Base-by-base conservation (phyloP, 2,797 vertebrate species). In the Nothura maculosa region DNA sequence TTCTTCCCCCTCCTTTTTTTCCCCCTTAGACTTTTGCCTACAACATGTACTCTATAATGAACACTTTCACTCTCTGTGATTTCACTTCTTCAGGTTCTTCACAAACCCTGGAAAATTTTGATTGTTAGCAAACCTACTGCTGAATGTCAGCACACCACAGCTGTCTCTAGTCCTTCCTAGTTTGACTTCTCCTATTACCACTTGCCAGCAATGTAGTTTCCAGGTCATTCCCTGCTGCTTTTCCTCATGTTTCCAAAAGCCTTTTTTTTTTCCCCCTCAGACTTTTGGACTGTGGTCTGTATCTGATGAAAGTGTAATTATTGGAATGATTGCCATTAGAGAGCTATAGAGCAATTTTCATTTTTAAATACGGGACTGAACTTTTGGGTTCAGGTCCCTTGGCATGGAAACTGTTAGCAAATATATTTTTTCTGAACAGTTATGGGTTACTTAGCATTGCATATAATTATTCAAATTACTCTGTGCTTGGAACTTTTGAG, bases 1-100 rank as follows among this genome's bases (percentile, higher is more conserved):
- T 24, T 12, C 10, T 47, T 47, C 38, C 4, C 0, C 2, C 34
- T 6, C 9, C 8, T 45, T 38, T 4, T 28, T n/a, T 19, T 69
- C 66, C 73, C 12, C 78, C 4, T 52, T 32, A 61, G 14, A 5
- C 5, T 6, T 76, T 66, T 89, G 27, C 21, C 55, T 73, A 27
- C 20, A 76, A 27, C 16, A 8, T 30, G 4, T 38, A 2, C 43
- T 77, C n/a, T 66, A 20, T 52, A 81, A 85, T 28, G 5, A 92
- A 52, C n/a, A 14, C 16, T 55, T 70, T 19, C 24, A 60, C 19
- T 38, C 13, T 32, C 24, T n/a, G 28, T 52, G 15, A 27, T 77
- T 78, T 85, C 34, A 17, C 3, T 52, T 7, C 38, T 85, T 66
- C 55, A 54, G 47, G 22, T 54, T 82, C n/a, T 79, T 87, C 6